These are phyloP conservation scores for Xiphophorus maculatus DNA, from an alignment of 2,113 vertebrate species.

Conservation along the genomic window DNA sequence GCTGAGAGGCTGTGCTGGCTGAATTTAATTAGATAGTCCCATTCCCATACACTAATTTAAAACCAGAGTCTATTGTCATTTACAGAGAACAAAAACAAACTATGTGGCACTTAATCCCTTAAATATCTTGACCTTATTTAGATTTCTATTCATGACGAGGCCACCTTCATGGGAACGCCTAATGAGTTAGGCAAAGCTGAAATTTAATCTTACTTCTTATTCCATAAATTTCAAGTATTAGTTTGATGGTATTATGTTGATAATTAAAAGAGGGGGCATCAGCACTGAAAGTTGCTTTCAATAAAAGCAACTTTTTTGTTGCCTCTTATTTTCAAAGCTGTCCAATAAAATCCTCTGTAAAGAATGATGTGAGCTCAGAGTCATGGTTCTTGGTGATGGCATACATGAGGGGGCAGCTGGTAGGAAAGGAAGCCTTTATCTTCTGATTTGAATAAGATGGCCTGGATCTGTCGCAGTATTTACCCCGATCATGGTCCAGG, in stretches of 20 bases:
- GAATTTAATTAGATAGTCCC: conserved; percentile 70
- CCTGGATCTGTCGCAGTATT: conserved; percentile 98
- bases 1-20: conserved; percentile 40
- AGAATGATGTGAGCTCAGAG: conserved; percentile 68
- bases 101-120: conserved; percentile 65
- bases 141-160: conserved; percentile 50
- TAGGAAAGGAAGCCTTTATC: conserved; percentile 89
- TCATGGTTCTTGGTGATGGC: conserved; percentile 77
- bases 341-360: conserved; percentile 1
- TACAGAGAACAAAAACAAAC: conserved; percentile 65
- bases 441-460: conserved; percentile 99
- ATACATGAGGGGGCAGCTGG: conserved; percentile 89
- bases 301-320: neutral
- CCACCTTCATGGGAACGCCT: conserved; percentile 38
- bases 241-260: neutral
- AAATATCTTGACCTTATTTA: conserved; percentile 76
- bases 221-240: neutral
- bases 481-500: conserved; percentile 89
- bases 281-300: neutral
- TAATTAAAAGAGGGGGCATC: neutral
- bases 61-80: conserved; percentile 62
- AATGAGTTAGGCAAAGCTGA: conserved; percentile 26
- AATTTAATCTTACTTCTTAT: neutral
- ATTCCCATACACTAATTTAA: conserved; percentile 73
- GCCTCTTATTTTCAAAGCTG: conserved; percentile 3